phyloP scores from a whole-genome alignment of 2,797 vertebrate species.

The Karalla daura region DNA sequence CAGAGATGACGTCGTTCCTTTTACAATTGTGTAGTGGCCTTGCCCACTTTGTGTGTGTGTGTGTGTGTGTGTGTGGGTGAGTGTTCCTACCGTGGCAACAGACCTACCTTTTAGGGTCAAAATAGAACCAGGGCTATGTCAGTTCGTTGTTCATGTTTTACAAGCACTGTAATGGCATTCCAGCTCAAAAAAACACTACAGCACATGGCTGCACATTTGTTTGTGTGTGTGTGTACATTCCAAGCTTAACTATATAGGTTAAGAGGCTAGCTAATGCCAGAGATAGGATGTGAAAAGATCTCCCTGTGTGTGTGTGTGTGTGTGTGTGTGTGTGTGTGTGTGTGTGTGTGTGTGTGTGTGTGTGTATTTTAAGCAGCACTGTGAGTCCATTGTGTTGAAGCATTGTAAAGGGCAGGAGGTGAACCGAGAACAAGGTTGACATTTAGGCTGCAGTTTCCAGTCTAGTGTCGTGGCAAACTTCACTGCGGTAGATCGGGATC shows the following conservation, averaged over 20 bases:
- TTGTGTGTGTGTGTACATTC: constrained; percentile 39
- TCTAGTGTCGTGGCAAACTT: constrained; percentile 25
- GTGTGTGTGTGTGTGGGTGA: not conserved
- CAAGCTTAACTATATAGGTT: constrained; percentile 63
- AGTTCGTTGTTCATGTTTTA: constrained; percentile 66
- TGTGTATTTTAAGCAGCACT: constrained; percentile 50
- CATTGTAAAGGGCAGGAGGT: constrained; percentile 74
- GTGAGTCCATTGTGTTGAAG: constrained; percentile 56
- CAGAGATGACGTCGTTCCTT: constrained; percentile 16
- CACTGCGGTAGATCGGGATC: constrained; percentile 21
- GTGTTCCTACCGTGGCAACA: constrained; percentile 10
- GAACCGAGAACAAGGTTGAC: constrained; percentile 67
- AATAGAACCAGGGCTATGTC: constrained; percentile 42
- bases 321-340: constrained; percentile 25
- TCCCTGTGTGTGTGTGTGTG: constrained; percentile 6
- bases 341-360: constrained; percentile 21
- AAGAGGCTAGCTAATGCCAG: constrained; percentile 67
- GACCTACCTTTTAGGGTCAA: constrained; percentile 59
- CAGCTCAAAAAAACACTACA: constrained; percentile 59
- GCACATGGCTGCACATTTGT: constrained; percentile 10
- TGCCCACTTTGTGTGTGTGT: not conserved
- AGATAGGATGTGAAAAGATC: constrained; percentile 41
- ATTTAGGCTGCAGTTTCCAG: constrained; percentile 64
- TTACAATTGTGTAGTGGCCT: constrained; percentile 16
- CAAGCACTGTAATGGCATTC: constrained; percentile 73